phyloP scores from a whole-genome alignment of 2,113 vertebrate genomes.

The Cisticola juncidis region DNA sequence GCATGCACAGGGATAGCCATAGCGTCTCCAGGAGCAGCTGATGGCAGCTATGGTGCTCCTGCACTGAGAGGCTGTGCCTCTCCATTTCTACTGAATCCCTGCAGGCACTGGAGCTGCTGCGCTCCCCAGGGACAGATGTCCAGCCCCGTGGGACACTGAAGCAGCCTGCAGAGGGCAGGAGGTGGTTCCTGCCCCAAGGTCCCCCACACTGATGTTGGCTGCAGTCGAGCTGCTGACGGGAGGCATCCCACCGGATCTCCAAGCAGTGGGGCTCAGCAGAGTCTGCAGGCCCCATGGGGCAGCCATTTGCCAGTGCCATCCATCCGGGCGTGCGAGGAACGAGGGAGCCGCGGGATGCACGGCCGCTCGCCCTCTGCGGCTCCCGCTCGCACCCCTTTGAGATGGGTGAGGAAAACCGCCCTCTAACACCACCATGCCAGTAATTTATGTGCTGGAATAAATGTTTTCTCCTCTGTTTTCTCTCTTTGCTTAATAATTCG shows the following conservation, averaged over 20 bases:
- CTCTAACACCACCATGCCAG: neutral
- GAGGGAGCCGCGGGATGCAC: too few species aligned
- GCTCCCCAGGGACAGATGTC: neutral
- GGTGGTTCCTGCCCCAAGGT: neutral
- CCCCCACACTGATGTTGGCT: fast-evolving
- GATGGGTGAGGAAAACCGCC: neutral
- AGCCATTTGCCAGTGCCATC: neutral
- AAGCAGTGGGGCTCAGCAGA: neutral
- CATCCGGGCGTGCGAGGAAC: fast-evolving
- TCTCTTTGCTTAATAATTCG: slow-evolving; percentile 21
- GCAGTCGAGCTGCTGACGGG: neutral
- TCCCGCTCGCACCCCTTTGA: neutral
- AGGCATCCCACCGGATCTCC: neutral
- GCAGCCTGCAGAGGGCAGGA: neutral
- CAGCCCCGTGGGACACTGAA: neutral
- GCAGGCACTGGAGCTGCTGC: neutral
- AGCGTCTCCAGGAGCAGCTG: neutral
- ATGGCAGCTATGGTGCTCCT: fast-evolving
- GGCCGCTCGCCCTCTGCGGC: fast-evolving
- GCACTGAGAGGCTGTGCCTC: neutral
- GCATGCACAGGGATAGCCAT: neutral
- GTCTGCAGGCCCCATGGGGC: fast-evolving
- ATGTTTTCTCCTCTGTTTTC: slow-evolving; percentile 19
- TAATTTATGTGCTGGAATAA: neutral
- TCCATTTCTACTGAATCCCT: neutral